phyloP scores from a whole-genome alignment of 2,797 vertebrate species.

The Melanotaenia maccullochi region DNA sequence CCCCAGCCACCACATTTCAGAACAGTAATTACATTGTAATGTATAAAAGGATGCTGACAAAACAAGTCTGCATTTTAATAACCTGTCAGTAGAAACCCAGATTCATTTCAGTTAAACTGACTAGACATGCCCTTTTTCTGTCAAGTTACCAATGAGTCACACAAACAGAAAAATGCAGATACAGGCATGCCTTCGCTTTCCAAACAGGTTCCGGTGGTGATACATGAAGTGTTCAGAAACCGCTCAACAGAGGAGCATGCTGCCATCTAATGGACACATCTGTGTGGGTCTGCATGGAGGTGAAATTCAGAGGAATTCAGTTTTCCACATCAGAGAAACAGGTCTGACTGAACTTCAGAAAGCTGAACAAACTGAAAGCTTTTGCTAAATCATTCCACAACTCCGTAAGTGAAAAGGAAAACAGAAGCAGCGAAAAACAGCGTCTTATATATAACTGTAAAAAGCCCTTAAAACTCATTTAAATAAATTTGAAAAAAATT shows the following conservation, averaged over 20 bases:
- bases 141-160: conserved; percentile 39
- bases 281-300: background rate
- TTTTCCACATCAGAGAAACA: conserved; percentile 26
- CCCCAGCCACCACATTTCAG: background rate
- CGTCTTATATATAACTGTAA: background rate
- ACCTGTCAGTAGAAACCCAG: background rate
- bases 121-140: background rate
- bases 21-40: background rate
- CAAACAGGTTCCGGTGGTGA: conserved; percentile 44
- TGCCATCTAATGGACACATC: conserved; percentile 67
- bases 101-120: background rate
- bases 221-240: conserved; percentile 12
- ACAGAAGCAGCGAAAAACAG: background rate
- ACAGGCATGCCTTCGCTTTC: conserved; percentile 30
- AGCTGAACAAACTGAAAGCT: background rate
- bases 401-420: background rate
- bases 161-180: conserved; percentile 42
- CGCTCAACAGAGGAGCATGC: conserved; percentile 21
- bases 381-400: background rate
- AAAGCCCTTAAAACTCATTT: background rate
- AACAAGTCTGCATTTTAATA: conserved; percentile 1
- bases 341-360: conserved; percentile 17
- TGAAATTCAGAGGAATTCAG: conserved; percentile 34
- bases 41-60: background rate
- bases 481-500: background rate